phyloP scores from a whole-genome alignment of 2,888 invertebrate species.

The Ormyrus rosae region DNA sequence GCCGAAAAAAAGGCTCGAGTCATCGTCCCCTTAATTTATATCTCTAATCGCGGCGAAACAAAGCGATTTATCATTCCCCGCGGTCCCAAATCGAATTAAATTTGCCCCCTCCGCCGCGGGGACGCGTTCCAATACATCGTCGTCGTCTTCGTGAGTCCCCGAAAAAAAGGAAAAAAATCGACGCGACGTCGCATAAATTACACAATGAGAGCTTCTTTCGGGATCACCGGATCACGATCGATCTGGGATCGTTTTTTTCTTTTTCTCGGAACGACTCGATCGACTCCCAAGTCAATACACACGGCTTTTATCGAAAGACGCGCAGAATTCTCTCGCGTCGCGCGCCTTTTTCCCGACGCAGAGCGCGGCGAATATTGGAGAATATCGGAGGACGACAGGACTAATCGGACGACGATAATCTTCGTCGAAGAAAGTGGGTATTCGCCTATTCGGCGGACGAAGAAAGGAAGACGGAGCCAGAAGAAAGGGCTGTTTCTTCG shows the following conservation, averaged over 20 bases:
- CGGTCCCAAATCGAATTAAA: slow-evolving; percentile 47
- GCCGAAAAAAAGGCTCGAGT: slow-evolving; percentile 22
- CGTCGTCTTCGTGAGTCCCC: neutral
- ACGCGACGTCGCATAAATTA: slow-evolving; percentile 43
- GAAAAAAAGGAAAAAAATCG: neutral
- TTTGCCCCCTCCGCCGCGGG: slow-evolving; percentile 10
- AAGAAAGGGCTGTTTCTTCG: slow-evolving; percentile 49
- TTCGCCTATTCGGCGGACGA: too few relatives aligned
- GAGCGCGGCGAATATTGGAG: too few relatives aligned
- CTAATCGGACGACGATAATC: too few relatives aligned
- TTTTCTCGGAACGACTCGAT: slow-evolving; percentile 32
- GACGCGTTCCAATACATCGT: slow-evolving; percentile 3
- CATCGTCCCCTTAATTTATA: slow-evolving; percentile 50
- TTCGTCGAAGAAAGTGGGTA: too few relatives aligned
- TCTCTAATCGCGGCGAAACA: slow-evolving; percentile 53
- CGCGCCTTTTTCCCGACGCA: too few relatives aligned
- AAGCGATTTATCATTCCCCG: slow-evolving; percentile 51
- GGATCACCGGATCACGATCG: slow-evolving; percentile 30
- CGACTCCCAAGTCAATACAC: neutral
- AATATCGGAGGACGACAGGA: neutral
- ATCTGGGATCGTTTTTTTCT: slow-evolving; percentile 47
- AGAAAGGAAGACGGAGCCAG: slow-evolving; percentile 13
- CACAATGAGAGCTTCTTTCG: slow-evolving; percentile 15
- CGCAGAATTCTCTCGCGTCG: neutral
- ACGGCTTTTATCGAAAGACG: neutral